A percentile compares a stretch with the other conserved stretches of the same genome.
Conservation (phyloP, 2,113 vertebrate species). For the Anguilla rostrata region DNA sequence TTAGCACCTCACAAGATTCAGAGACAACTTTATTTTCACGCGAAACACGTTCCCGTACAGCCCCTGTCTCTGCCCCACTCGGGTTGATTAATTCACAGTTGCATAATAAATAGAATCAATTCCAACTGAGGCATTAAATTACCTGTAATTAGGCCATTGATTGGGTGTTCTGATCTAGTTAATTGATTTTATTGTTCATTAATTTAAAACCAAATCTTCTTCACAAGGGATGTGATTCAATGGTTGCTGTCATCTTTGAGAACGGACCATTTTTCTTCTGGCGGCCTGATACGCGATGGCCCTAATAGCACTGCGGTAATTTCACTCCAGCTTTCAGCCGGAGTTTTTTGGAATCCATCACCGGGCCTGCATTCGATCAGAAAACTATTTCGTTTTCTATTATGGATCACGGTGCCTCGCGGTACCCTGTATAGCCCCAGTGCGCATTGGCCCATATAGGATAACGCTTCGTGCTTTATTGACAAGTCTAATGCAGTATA, state of each 20-base stretch:
- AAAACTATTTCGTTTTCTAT: slow-evolving; percentile 15
- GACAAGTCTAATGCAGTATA: neutral
- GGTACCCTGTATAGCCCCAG: neutral
- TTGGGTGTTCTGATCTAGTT: slow-evolving; percentile 60
- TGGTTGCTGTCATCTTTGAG: slow-evolving; percentile 37
- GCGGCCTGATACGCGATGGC: slow-evolving; percentile 40
- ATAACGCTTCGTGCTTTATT: neutral
- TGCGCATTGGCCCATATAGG: neutral
- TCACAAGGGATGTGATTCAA: slow-evolving; percentile 34
- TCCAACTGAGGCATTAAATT: slow-evolving; percentile 63
- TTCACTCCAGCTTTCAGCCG: neutral
- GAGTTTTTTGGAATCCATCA: slow-evolving; percentile 1
- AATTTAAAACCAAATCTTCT: slow-evolving; percentile 50
- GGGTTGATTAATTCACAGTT: slow-evolving; percentile 61
- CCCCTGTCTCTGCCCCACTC: slow-evolving; percentile 45
- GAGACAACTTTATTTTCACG: slow-evolving; percentile 35
- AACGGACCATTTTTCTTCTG: slow-evolving; percentile 41
- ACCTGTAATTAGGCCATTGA: slow-evolving; percentile 62
- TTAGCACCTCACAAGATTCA: neutral
- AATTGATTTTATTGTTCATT: slow-evolving; percentile 69
- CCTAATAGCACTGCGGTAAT: slow-evolving; percentile 36
- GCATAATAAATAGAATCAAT: slow-evolving; percentile 66
- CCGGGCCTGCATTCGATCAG: neutral
- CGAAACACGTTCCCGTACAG: slow-evolving; percentile 38
- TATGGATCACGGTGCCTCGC: neutral